Evolutionary conservation across 2,888 invertebrate genomes (phyloP).

Genomic region (Trissolcus brochymenae): DNA sequence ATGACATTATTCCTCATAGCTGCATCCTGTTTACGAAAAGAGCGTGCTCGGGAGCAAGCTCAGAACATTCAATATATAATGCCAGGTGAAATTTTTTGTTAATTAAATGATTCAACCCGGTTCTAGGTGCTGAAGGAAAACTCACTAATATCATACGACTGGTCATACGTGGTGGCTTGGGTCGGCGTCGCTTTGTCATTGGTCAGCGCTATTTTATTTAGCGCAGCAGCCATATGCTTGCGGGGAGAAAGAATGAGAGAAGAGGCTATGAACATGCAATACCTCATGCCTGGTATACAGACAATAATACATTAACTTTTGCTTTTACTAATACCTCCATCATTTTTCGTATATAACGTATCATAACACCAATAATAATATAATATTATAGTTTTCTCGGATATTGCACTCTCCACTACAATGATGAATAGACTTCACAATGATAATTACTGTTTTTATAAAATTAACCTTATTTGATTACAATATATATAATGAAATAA

Average conservation of each 20-base stretch:
- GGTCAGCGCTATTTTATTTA: slow-evolving; percentile 93
- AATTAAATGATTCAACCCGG: slow-evolving; percentile 49
- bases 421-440: no score
- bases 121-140: slow-evolving; percentile 89
- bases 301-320: slow-evolving; percentile 62
- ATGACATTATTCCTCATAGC: slow-evolving; percentile 88
- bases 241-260: slow-evolving; percentile 95
- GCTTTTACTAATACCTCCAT: slow-evolving; percentile 63
- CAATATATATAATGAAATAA: no score
- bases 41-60: slow-evolving; percentile 85
- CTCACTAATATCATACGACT: slow-evolving; percentile 92
- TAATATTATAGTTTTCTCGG: no score
- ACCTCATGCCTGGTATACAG: slow-evolving; percentile 93
- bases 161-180: slow-evolving; percentile 98
- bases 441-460: no score
- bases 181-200: slow-evolving; percentile 95
- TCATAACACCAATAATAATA: no score
- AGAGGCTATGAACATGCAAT: slow-evolving; percentile 97
- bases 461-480: no score
- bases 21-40: slow-evolving; percentile 86
- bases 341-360: no score
- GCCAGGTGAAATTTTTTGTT: slow-evolving; percentile 83
- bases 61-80: slow-evolving; percentile 92
- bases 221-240: slow-evolving; percentile 95
- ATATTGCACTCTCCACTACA: no score